Percentiles rank a stretch among this genome's conserved stretches.
Evolutionary conservation across 2,113 vertebrate genomes (phyloP).

Genomic region (Laticauda laticaudata): DNA sequence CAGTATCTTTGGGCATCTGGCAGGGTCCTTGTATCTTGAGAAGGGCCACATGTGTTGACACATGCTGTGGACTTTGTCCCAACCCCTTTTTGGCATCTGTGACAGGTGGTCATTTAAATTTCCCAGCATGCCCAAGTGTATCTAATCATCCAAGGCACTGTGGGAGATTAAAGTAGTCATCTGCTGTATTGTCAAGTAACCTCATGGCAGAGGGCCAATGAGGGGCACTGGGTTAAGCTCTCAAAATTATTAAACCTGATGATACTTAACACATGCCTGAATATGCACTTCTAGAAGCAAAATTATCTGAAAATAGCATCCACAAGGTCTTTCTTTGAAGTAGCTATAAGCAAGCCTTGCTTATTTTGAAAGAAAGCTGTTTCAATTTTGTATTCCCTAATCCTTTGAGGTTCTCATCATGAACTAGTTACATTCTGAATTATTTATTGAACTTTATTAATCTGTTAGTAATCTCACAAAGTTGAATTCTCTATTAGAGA

Average conservation of each 20-base stretch:
- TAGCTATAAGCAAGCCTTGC: neutral
- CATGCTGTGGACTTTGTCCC: neutral
- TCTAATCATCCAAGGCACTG: neutral
- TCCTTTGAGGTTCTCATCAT: conserved; percentile 53
- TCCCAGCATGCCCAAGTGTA: neutral
- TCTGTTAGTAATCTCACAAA: conserved; percentile 45
- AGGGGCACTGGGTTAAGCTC: neutral
- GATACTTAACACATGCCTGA: neutral
- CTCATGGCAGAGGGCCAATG: neutral
- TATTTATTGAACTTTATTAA: conserved; percentile 49
- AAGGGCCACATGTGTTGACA: neutral
- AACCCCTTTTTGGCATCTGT: neutral
- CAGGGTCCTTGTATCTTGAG: neutral
- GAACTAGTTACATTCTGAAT: conserved; percentile 42
- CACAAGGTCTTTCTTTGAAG: neutral
- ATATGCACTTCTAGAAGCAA: neutral
- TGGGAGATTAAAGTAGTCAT: neutral
- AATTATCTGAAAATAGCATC: neutral
- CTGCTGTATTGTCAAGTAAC: neutral
- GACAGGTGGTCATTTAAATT: neutral
- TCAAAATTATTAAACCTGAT: neutral
- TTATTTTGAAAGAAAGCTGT: conserved; percentile 14
- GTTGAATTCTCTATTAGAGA: conserved; percentile 46
- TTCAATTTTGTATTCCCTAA: conserved; percentile 42
- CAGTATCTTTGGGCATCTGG: neutral